These are phyloP conservation scores for Mantis religiosa DNA, from an alignment of 2,888 invertebrate genomes.

Conservation along the genomic window DNA sequence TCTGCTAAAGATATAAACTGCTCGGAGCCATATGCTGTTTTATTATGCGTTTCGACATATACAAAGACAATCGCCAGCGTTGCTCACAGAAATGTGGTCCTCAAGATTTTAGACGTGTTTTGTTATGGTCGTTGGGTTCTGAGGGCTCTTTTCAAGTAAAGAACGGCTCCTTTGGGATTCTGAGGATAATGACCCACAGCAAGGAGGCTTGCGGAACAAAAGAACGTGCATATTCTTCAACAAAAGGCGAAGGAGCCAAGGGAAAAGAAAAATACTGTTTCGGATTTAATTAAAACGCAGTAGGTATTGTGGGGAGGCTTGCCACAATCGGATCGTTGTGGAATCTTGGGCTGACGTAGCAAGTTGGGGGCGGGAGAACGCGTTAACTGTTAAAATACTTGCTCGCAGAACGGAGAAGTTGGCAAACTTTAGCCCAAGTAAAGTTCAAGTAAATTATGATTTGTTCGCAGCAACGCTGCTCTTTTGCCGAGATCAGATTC, in stretches of 20 bases:
- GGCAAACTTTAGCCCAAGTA: neutral
- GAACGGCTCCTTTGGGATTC: neutral
- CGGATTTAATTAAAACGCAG: neutral
- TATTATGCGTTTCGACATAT: too few relatives aligned
- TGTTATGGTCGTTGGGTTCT: neutral
- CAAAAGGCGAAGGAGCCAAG: neutral
- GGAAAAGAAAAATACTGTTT: neutral
- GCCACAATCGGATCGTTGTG: neutral
- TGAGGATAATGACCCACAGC: neutral
- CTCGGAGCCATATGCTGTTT: too few relatives aligned
- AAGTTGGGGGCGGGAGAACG: neutral
- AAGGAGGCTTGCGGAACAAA: neutral
- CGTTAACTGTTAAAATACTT: neutral
- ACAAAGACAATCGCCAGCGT: neutral
- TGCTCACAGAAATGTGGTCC: neutral
- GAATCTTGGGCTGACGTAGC: neutral
- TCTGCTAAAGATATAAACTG: too few relatives aligned
- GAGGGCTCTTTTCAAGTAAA: neutral
- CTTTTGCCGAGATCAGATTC: neutral
- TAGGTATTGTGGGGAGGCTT: neutral
- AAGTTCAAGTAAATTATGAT: neutral
- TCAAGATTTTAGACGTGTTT: neutral
- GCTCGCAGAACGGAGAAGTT: neutral
- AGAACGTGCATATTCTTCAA: neutral
- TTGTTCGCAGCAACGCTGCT: neutral